A percentile compares a stretch with the other conserved stretches of the same genome.
Conservation (phyloP, 2,113 vertebrate species). For the Orycteropus afer region DNA sequence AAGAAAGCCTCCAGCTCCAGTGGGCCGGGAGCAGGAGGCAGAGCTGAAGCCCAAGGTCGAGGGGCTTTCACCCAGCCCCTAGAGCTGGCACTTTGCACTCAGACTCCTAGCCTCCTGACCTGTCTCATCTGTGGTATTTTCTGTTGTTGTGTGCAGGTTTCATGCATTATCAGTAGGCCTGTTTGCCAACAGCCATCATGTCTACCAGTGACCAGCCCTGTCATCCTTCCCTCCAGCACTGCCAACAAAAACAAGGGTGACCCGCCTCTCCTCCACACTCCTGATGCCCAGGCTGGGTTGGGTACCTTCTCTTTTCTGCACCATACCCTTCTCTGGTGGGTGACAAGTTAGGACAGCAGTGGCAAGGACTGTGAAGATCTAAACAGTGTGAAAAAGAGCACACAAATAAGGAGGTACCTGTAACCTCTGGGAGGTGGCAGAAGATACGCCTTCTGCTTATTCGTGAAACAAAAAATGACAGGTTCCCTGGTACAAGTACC, state of each 20-base stretch:
- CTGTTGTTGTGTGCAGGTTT: not conserved
- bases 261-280: not conserved
- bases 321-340: not conserved
- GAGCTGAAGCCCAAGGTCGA: too few relatives aligned
- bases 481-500: not conserved
- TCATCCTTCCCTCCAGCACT: not conserved
- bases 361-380: not conserved
- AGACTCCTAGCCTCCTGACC: too few relatives aligned
- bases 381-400: not conserved
- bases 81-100: too few relatives aligned
- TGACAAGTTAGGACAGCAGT: not conserved
- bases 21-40: too few relatives aligned
- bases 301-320: not conserved
- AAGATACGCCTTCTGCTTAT: constrained; percentile 21
- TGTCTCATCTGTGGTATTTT: too few relatives aligned
- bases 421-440: not conserved
- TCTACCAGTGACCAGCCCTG: not conserved
- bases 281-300: not conserved
- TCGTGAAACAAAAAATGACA: not conserved
- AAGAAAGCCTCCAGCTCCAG: too few relatives aligned
- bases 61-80: too few relatives aligned
- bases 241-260: not conserved
- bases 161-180: not conserved
- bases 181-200: not conserved
- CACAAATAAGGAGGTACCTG: not conserved